Evolutionary conservation across 37 sponge, comb jelly and placozoan species (phyloP).

Genomic region (Oopsacas minuta): DNA sequence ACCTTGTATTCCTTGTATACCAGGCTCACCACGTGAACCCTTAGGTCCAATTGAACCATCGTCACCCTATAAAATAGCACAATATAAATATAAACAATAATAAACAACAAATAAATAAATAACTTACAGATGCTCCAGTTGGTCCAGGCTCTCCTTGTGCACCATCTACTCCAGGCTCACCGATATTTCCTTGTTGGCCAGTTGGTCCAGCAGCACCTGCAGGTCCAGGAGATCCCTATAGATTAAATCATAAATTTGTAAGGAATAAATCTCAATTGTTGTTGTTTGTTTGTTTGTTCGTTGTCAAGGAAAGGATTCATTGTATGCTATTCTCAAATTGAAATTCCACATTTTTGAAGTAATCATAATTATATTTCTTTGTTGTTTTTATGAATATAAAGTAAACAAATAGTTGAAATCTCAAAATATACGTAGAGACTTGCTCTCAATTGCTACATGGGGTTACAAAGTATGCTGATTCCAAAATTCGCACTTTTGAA

Average conservation of each 20-base stretch:
- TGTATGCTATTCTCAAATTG: no score
- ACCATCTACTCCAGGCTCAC: neutral
- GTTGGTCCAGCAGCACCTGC: neutral
- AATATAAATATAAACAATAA: neutral
- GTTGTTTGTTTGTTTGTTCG: no score
- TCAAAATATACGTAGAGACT: no score
- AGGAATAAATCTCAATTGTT: neutral
- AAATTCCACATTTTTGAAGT: no score
- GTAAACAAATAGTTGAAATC: no score
- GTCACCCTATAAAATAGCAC: neutral
- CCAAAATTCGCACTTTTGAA: no score
- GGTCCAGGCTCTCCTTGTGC: neutral
- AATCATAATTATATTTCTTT: no score
- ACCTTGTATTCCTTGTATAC: neutral
- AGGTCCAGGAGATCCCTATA: neutral
- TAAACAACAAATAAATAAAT: constrained; percentile 4
- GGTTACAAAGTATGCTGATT: no score
- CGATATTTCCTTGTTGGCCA: neutral
- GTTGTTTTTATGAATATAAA: no score
- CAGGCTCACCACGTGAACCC: neutral
- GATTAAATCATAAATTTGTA: neutral
- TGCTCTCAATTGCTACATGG: no score
- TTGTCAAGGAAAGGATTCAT: no score
- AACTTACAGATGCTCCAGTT: neutral
- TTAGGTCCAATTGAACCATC: neutral